These are phyloP conservation scores for Burhinus oedicnemus DNA, from an alignment of 2,113 vertebrate genomes.

Conservation along the genomic window DNA sequence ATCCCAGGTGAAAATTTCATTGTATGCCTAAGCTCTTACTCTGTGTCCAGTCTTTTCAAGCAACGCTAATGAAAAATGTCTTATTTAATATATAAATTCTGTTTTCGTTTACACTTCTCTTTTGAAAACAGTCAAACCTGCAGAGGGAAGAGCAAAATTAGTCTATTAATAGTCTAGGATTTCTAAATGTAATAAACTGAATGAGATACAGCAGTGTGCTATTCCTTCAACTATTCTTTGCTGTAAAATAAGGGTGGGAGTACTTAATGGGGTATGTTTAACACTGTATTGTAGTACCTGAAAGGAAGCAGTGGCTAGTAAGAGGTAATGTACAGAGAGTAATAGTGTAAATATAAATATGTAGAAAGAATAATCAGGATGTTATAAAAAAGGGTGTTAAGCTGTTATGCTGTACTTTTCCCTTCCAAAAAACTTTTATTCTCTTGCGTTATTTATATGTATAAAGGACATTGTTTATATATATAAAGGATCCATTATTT, in stretches of 20 bases:
- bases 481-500: neutral
- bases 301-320: neutral
- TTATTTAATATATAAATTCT: neutral
- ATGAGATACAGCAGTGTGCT: neutral
- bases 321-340: neutral
- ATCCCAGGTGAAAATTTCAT: neutral
- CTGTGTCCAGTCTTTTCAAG: neutral
- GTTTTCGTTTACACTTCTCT: neutral
- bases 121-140: neutral
- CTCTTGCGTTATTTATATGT: neutral
- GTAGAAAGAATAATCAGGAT: neutral
- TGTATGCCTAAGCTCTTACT: neutral
- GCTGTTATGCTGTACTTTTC: neutral
- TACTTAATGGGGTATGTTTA: neutral
- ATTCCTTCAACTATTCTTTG: neutral
- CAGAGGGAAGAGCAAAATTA: neutral
- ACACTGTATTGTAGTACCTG: neutral
- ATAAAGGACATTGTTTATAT: neutral
- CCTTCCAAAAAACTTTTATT: neutral
- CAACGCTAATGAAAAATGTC: neutral
- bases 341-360: neutral
- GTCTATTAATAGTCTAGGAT: neutral
- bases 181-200: neutral
- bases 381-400: neutral
- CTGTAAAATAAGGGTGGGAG: neutral